Base-by-base conservation (phyloP, 2,113 vertebrate genomes). In the Apaloderma vittatum region DNA sequence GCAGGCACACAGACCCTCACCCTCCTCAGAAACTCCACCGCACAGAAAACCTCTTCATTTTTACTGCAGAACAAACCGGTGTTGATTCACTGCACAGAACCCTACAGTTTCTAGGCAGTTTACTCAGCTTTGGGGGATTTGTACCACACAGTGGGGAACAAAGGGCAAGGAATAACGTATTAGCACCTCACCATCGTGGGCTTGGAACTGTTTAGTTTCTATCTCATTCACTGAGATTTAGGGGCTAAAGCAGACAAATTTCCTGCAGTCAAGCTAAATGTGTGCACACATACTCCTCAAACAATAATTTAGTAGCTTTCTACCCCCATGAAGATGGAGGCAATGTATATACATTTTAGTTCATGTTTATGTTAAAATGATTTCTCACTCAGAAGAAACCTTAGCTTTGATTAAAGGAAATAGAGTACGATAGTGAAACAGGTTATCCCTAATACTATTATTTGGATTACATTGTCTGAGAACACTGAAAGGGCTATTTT, bases 291-390 rank as follows among this genome's bases (percentile, higher is more conserved):
- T 13, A 29, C 43, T 76, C 67, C 59, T 90, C 89, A 75, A n/a
- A 45, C 54, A 86, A 34, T 40, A 62, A 92, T 57, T 90, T 55
- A 68, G 86, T 59, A 71, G 57, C 68, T 79, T 58, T 75, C 58
- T 18, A 22, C 32, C n/a, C 71, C 63, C 66, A 13, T 29, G 63
- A 58, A 80, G 63, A 52, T 43, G 71, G 59, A 70, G 72, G 72
- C 57, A 73, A 55, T 94, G 93, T 86, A 84, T 81, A 86, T 8
- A 81, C n/a, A 24, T 83, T 36, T 74, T 67, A 57, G 65, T 26
- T 45, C 58, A 3, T 93, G 94, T 95, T 97, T 97, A 95, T 29
- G 34, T 96, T 96, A 63, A 82, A 96, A 66, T 30, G 57, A 75
- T 85, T 94, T 86, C 91, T 95, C 51, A 30, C 86, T 88, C 68